phyloP scores from a whole-genome alignment of 1,140 invertebrate genomes.

The Heliothis virescens region DNA sequence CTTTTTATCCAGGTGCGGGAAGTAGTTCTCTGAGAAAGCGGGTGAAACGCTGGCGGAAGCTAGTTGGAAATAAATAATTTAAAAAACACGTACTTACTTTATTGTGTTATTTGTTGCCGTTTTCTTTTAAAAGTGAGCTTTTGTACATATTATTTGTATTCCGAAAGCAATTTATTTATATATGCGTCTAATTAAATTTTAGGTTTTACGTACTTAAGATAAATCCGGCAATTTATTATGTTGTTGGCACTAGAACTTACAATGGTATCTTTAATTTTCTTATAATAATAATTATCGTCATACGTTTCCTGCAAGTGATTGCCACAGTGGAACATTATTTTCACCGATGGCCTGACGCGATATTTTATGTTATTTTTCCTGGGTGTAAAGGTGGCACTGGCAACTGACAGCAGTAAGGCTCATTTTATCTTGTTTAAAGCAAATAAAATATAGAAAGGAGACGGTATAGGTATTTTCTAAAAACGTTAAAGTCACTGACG shows the following conservation, averaged over 20 bases:
- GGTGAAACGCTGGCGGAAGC: too few relatives aligned
- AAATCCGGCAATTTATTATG: not conserved
- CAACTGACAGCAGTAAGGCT: constrained; percentile 18
- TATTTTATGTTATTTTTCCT: not conserved
- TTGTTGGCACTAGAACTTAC: not conserved
- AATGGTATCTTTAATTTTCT: not conserved
- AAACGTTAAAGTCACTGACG: constrained; percentile 57
- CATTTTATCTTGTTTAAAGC: constrained; percentile 31
- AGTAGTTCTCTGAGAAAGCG: too few relatives aligned
- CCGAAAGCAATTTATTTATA: too few relatives aligned
- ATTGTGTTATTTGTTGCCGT: too few relatives aligned
- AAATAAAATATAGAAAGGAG: constrained; percentile 20
- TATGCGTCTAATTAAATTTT: too few relatives aligned
- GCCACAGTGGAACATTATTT: not conserved
- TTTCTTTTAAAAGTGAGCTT: too few relatives aligned
- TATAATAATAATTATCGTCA: not conserved
- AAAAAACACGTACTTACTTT: too few relatives aligned
- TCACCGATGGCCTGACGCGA: not conserved
- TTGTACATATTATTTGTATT: too few relatives aligned
- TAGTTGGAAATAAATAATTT: too few relatives aligned
- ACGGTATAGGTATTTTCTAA: constrained; percentile 42
- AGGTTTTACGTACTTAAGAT: not conserved
- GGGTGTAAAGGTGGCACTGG: not conserved
- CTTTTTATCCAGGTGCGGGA: too few relatives aligned
- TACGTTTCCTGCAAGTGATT: not conserved